phyloP scores from a whole-genome alignment of 2,113 vertebrate genomes.

The Athene noctua region DNA sequence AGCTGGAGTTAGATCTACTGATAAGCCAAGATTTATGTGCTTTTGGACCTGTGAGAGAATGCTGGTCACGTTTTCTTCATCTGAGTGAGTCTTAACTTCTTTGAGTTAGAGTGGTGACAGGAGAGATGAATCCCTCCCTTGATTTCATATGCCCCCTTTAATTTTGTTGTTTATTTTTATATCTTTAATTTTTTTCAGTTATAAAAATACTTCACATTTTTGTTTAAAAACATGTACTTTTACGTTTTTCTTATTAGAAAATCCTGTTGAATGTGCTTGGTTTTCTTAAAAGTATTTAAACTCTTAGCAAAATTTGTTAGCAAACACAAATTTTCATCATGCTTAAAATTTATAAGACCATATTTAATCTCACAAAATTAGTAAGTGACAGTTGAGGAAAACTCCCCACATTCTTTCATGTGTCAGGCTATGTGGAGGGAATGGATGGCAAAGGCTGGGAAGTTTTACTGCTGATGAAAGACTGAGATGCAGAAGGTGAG shows the following conservation, averaged over 20 bases:
- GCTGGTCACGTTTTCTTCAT: background rate
- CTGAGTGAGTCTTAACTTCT: background rate
- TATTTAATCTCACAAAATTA: background rate
- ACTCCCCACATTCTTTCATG: background rate
- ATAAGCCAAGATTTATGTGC: background rate
- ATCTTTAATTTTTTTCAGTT: background rate
- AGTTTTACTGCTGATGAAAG: background rate
- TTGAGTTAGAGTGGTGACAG: background rate
- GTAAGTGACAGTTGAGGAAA: background rate
- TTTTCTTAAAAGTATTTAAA: background rate
- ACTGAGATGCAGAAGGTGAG: background rate
- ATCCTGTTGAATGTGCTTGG: background rate
- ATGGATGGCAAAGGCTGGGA: background rate
- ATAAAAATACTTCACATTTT: background rate
- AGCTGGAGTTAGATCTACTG: background rate
- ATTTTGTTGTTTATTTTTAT: background rate
- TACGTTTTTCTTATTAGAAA: background rate
- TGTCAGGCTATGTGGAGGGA: background rate
- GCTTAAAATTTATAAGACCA: background rate
- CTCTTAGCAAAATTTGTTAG: background rate
- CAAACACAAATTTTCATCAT: background rate
- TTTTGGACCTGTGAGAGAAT: background rate
- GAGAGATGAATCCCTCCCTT: background rate
- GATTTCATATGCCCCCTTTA: background rate
- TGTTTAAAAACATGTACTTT: background rate